phyloP scores from a whole-genome alignment of 2,113 vertebrate genomes.

The Oostethus manadensis region DNA sequence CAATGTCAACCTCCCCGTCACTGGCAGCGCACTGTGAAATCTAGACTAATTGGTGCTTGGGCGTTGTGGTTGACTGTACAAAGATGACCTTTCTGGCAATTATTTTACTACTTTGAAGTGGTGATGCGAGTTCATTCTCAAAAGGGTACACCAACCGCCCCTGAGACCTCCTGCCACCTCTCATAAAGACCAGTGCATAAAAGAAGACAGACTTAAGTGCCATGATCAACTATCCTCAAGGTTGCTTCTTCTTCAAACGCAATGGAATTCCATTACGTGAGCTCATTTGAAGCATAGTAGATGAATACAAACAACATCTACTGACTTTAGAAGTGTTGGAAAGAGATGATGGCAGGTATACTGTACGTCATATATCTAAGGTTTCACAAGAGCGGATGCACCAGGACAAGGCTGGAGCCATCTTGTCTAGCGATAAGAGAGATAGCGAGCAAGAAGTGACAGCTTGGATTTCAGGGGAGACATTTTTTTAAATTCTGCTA shows the following conservation, averaged over 20 bases:
- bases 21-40: slow-evolving; percentile 15
- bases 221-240: too few relatives aligned
- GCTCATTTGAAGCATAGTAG: too few relatives aligned
- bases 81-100: slow-evolving; percentile 8
- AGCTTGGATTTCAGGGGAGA: slow-evolving; percentile 9
- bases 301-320: slow-evolving; percentile 27
- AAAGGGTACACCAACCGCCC: neutral
- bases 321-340: slow-evolving; percentile 48
- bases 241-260: too few relatives aligned
- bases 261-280: too few relatives aligned
- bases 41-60: slow-evolving; percentile 14
- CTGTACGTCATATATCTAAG: slow-evolving; percentile 53
- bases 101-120: slow-evolving; percentile 26
- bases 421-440: slow-evolving; percentile 51
- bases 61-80: slow-evolving; percentile 14
- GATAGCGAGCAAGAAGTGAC: slow-evolving; percentile 35
- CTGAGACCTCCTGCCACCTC: neutral
- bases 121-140: neutral
- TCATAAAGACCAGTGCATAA: slow-evolving; percentile 1
- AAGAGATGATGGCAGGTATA: slow-evolving; percentile 38
- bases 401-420: slow-evolving; percentile 56
- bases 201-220: too few relatives aligned
- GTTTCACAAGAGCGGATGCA: slow-evolving; percentile 60
- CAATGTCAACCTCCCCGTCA: slow-evolving; percentile 3
- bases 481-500: slow-evolving; percentile 14